Percentiles rank a stretch among this genome's conserved stretches.
These are phyloP conservation scores for Caenorhabditis doughertyi DNA, from an alignment of 2,888 invertebrate species.

Conservation along the genomic window DNA sequence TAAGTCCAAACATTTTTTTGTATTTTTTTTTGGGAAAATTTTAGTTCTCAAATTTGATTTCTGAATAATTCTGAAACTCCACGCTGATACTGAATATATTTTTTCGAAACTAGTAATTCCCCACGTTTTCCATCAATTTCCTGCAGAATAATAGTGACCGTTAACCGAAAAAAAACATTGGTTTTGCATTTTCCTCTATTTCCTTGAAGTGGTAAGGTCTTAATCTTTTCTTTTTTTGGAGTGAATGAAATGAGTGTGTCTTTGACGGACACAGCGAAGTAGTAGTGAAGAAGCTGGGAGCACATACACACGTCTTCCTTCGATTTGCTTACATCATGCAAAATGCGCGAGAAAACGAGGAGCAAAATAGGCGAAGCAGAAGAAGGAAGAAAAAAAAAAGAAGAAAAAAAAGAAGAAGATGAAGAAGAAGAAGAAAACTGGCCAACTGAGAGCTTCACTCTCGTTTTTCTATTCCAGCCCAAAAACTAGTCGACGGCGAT, in stretches of 20 bases:
- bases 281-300: conserved; percentile 16
- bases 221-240: conserved; percentile 41
- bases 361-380: conserved; percentile 50
- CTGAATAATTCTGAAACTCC: too few relatives aligned
- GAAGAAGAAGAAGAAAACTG: conserved; percentile 42
- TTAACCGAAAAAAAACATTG: too few relatives aligned
- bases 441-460: conserved; percentile 37
- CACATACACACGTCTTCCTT: conserved; percentile 34
- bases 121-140: too few relatives aligned
- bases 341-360: conserved; percentile 50
- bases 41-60: background rate
- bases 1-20: background rate
- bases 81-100: too few relatives aligned
- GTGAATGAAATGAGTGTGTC: conserved; percentile 53
- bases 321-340: conserved; percentile 66
- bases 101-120: too few relatives aligned
- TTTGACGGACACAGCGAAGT: conserved; percentile 18
- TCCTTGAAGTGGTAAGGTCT: conserved; percentile 1
- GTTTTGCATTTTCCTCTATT: background rate
- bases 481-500: conserved; percentile 25
- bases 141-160: too few relatives aligned
- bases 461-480: conserved; percentile 36
- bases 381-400: conserved; percentile 31
- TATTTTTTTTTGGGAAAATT: background rate
- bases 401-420: conserved; percentile 28